Percentiles rank a stretch among this genome's conserved stretches.
Evolutionary conservation across 2,797 vertebrate species (phyloP).

Genomic region (Arrhamphus sclerolepis): DNA sequence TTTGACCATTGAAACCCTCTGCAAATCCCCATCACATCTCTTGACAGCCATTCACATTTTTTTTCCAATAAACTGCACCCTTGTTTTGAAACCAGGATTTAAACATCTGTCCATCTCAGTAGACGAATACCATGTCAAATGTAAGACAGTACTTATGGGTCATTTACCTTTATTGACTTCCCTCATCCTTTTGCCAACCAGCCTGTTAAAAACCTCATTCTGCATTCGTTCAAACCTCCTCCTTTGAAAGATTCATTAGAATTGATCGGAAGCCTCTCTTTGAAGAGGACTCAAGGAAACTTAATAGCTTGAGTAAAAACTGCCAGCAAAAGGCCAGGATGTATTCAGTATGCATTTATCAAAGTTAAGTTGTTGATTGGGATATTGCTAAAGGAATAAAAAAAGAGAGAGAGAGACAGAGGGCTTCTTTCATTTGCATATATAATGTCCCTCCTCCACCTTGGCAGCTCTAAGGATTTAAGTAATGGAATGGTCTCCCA

Average conservation of each 20-base stretch:
- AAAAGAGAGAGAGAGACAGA: too few species aligned
- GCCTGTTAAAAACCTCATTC: slow-evolving; percentile 73
- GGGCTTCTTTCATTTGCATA: slow-evolving; percentile 55
- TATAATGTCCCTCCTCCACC: slow-evolving; percentile 52
- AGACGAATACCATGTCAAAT: slow-evolving; percentile 55
- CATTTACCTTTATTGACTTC: slow-evolving; percentile 73
- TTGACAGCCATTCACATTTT: slow-evolving; percentile 5
- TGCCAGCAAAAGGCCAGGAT: slow-evolving; percentile 54
- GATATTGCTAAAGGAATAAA: slow-evolving; percentile 53
- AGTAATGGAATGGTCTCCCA: slow-evolving; percentile 58
- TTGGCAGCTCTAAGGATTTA: slow-evolving; percentile 54
- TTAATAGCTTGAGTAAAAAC: slow-evolving; percentile 69
- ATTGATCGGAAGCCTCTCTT: slow-evolving; percentile 76
- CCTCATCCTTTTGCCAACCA: slow-evolving; percentile 59
- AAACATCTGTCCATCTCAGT: slow-evolving; percentile 40
- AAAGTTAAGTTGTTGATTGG: slow-evolving; percentile 69
- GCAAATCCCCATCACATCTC: slow-evolving; percentile 3
- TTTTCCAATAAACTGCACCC: background rate
- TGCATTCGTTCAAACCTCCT: slow-evolving; percentile 65
- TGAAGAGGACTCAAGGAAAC: slow-evolving; percentile 72
- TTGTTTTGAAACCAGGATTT: slow-evolving; percentile 40
- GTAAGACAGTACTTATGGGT: slow-evolving; percentile 65
- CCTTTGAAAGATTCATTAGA: slow-evolving; percentile 79
- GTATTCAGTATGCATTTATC: slow-evolving; percentile 69
- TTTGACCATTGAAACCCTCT: slow-evolving; percentile 2